These are phyloP conservation scores for Agriopis leucophaearia DNA, from an alignment of 2,888 invertebrate species.

Conservation along the genomic window DNA sequence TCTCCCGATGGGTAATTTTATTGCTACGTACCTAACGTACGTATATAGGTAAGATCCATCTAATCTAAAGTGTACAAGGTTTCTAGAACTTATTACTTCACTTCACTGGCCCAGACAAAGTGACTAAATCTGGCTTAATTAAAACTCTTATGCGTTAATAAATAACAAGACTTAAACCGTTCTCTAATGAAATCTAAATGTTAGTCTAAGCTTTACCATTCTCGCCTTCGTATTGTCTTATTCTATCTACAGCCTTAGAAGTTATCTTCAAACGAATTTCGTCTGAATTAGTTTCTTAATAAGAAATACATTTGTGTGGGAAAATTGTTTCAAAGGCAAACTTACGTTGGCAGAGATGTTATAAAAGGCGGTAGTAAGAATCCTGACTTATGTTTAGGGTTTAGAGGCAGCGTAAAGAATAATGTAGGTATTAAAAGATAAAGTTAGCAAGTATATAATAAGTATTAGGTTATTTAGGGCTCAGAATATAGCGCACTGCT, in stretches of 20 bases:
- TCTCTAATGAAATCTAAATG: constrained; percentile 50
- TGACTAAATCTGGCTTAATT: constrained; percentile 41
- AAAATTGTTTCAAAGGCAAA: not conserved
- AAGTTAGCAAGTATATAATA: no score
- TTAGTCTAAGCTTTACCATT: constrained; percentile 42
- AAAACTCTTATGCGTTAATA: constrained; percentile 43
- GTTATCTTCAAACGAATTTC: not conserved
- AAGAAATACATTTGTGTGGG: not conserved
- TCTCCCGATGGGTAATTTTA: no score
- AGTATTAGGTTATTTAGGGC: no score
- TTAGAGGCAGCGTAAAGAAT: constrained; percentile 2
- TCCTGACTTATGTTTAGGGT: constrained; percentile 16
- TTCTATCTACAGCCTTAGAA: not conserved
- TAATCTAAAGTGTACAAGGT: not conserved
- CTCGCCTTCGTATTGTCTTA: constrained; percentile 18
- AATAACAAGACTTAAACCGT: constrained; percentile 40
- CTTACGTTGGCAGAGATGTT: not conserved
- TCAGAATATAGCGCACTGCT: no score
- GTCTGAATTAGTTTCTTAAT: not conserved
- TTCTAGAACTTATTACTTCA: not conserved
- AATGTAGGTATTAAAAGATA: no score
- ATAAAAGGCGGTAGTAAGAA: constrained; percentile 14
- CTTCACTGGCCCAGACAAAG: not conserved
- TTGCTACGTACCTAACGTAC: no score
- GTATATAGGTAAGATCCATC: no score